A percentile compares a stretch with the other conserved stretches of the same genome.
Evolutionary conservation across 2,797 vertebrate species (phyloP).

Genomic region (Parauchenoglanis punctatus): DNA sequence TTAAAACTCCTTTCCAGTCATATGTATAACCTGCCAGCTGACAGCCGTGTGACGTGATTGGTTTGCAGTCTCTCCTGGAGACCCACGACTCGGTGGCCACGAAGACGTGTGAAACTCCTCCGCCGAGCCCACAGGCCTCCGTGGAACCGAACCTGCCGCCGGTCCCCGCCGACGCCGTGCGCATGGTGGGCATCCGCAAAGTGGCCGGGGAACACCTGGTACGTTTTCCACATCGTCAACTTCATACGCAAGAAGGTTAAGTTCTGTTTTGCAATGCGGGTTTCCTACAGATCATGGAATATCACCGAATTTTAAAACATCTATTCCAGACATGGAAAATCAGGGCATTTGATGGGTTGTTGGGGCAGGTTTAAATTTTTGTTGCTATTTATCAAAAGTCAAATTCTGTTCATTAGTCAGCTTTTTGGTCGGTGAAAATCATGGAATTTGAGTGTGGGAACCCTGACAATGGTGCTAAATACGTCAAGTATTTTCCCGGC

Average conservation of each 20-base stretch:
- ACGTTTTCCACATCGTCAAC: conserved; percentile 11
- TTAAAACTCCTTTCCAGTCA: background rate
- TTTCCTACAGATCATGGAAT: too few species aligned
- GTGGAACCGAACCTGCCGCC: conserved; percentile 74
- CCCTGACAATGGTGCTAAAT: background rate
- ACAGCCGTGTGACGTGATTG: conserved; percentile 11
- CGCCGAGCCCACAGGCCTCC: conserved; percentile 77
- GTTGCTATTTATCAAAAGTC: too few species aligned
- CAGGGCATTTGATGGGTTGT: too few species aligned
- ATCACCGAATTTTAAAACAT: too few species aligned
- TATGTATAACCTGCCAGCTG: background rate
- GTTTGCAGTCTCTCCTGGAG: conserved; percentile 85
- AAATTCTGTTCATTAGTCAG: too few species aligned
- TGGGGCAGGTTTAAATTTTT: too few species aligned
- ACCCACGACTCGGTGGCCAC: conserved; percentile 92
- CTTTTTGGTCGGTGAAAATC: too few species aligned
- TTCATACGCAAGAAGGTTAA: background rate
- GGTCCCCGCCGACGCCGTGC: conserved; percentile 83
- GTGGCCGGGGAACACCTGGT: conserved; percentile 87
- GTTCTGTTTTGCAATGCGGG: background rate
- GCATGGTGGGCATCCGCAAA: conserved; percentile 94
- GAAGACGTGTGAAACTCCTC: conserved; percentile 84
- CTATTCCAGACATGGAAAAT: too few species aligned
- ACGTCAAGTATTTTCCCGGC: background rate
- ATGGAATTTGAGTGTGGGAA: too few species aligned